Base-by-base conservation (phyloP, 2,888 invertebrate genomes). In the Nomada goodeniana region DNA sequence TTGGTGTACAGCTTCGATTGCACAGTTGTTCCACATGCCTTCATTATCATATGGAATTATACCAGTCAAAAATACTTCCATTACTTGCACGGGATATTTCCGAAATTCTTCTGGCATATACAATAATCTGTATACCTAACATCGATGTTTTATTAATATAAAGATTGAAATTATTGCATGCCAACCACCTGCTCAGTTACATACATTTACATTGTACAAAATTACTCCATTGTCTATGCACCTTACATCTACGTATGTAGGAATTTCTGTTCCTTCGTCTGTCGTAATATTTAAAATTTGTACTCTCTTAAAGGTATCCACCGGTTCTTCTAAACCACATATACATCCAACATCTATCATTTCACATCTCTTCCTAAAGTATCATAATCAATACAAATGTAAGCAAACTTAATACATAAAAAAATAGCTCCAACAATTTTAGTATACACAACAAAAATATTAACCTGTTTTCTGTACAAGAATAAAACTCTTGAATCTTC, bases 141-240 rank as follows among this genome's bases (percentile, higher is more conserved):
- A 26, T 64, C 15, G 9, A 47, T 18, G 42, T 52, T 36, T 42
- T 3, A 36, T 59, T 42, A 52, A 23, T 71, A 47, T 20, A 23
- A 1, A 20, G 13, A 52, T 63, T 29, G n/a, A n/a, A 42, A 44
- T 20, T n/a, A 13, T 52, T 13, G 57, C 13, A 29, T 47, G 52
- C 10, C 29, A 13, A 36, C 2, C 42, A 15, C n/a, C 7, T 59
- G 60, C 23, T 64, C 59, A n/a, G 23, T 52, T 50, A 79, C 85
- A 77, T 82, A 90, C 90, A 65, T 76, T 20, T 26, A 90, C 26
- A 53, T 65, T 18, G 26, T 68, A 68, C 15, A 83, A 61, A 76
- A 90, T 84, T 67, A 91, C 94, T 59, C 96, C 96, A 87, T 95
- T 95, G 85, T 97, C 97, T 15, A 97, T 94, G 42, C 96, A 94